A percentile compares a stretch with the other conserved stretches of the same genome.
Conservation (phyloP, 2,888 invertebrate genomes). For the Tenthredo mesomela region DNA sequence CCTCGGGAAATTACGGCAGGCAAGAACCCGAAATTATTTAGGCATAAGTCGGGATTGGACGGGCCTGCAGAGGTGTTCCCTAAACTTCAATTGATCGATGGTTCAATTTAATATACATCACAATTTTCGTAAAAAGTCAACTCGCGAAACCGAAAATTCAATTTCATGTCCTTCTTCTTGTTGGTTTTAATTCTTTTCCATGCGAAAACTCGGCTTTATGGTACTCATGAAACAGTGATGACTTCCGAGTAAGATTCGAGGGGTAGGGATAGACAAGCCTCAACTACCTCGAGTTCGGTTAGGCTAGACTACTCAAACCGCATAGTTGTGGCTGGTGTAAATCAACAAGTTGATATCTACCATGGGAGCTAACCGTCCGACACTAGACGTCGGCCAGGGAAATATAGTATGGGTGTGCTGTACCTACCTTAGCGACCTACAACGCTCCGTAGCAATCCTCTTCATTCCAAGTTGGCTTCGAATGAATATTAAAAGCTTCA, state of each 20-base stretch:
- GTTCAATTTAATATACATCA: not conserved
- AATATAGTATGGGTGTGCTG: constrained; percentile 27
- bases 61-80: not conserved
- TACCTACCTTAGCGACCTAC: constrained; percentile 42
- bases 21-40: constrained; percentile 38
- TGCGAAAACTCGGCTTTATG: not conserved
- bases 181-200: not conserved
- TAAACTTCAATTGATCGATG: constrained; percentile 11
- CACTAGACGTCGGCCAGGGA: constrained; percentile 46
- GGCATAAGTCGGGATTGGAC: not conserved
- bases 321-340: constrained; percentile 70
- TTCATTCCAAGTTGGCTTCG: constrained; percentile 24
- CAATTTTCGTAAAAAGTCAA: not conserved
- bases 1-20: not conserved
- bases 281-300: constrained; percentile 26
- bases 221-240: constrained; percentile 16
- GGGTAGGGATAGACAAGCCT: constrained; percentile 13
- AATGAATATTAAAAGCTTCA: constrained; percentile 37
- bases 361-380: constrained; percentile 61
- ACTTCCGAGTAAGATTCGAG: constrained; percentile 21
- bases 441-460: constrained; percentile 37
- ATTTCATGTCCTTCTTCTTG: not conserved
- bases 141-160: not conserved
- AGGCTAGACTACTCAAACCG: constrained; percentile 61
- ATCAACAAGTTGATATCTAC: constrained; percentile 76